Base-by-base conservation (phyloP, 2,113 vertebrate species). In the Anseranas semipalmata region DNA sequence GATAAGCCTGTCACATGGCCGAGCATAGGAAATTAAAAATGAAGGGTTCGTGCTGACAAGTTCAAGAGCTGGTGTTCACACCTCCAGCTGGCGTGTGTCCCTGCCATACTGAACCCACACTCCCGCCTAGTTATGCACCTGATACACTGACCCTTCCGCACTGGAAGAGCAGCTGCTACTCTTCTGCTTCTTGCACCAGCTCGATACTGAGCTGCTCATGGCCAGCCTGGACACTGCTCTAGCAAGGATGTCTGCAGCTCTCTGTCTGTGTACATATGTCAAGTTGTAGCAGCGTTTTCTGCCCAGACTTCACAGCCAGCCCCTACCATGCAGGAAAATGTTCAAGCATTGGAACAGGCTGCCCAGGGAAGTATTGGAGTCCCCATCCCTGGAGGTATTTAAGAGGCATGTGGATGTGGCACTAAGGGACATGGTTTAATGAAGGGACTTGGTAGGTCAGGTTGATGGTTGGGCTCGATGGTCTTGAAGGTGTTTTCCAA, bases 111-210 rank as follows among this genome's bases (percentile, higher is more conserved):
- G 15, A 50, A 15, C 62, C 53, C 53, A 6, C 37, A 48, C 30
- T 37, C 14, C 11, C 0, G 6, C 0, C 2, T 39, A 55, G 30
- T n/a, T 41, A 24, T 1, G 20, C 39, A 3, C 30, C 46, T 15
- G 37, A 66, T 1, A 2, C 33, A 3, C 2, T 28, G 58, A 78
- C 13, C 10, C 12, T 27, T 28, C 85, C 1, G 0, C 25, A 13
- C 52, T 59, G 52, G 45, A 16, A 10, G 7, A 73, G 21, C 67
- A 67, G 45, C 24, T 46, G 60, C 60, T 46, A 8, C 14, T 80
- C 53, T 15, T n/a, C 45, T 43, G 32, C 37, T 15, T 53, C 37
- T 67, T 52, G 35, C 25, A 37, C 50, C 24, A 50, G 30, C 50
- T 21, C 27, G 35, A 78, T 56, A 15, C 6, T 0, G 10, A 65